Percentiles rank a stretch among this genome's conserved stretches.
These are phyloP conservation scores for Otus sunia DNA, from an alignment of 2,113 vertebrate species.

Conservation along the genomic window DNA sequence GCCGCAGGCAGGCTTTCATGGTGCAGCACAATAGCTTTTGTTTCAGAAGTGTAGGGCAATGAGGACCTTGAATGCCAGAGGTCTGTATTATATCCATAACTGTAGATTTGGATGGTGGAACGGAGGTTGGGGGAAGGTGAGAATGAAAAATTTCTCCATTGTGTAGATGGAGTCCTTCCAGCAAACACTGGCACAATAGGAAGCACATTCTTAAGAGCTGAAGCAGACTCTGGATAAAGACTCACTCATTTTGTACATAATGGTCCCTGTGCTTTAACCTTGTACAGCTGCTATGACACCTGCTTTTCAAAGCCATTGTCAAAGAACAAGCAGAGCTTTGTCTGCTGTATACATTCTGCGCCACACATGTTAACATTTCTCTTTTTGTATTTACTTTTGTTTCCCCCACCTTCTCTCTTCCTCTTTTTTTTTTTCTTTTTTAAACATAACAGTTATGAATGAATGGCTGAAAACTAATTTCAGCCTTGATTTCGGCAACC, in stretches of 20 bases:
- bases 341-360: constrained; percentile 61
- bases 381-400: constrained; percentile 73
- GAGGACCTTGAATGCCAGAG: constrained; percentile 73
- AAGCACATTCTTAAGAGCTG: constrained; percentile 70
- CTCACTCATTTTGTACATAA: constrained; percentile 71
- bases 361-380: constrained; percentile 71
- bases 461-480: constrained; percentile 65
- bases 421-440: constrained; percentile 8
- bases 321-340: constrained; percentile 69
- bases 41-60: constrained; percentile 76
- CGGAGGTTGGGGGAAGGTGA: constrained; percentile 73
- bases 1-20: constrained; percentile 64
- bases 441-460: constrained; percentile 47
- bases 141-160: constrained; percentile 65
- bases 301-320: constrained; percentile 69
- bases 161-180: constrained; percentile 69
- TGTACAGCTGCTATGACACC: constrained; percentile 69
- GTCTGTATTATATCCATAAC: constrained; percentile 77
- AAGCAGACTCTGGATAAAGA: constrained; percentile 67
- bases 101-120: constrained; percentile 70
- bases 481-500: constrained; percentile 61
- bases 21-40: constrained; percentile 78
- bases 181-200: constrained; percentile 70
- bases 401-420: constrained; percentile 48
- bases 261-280: constrained; percentile 70